Conservation (phyloP, 1,140 invertebrate species). For the Hyles euphorbiae region DNA sequence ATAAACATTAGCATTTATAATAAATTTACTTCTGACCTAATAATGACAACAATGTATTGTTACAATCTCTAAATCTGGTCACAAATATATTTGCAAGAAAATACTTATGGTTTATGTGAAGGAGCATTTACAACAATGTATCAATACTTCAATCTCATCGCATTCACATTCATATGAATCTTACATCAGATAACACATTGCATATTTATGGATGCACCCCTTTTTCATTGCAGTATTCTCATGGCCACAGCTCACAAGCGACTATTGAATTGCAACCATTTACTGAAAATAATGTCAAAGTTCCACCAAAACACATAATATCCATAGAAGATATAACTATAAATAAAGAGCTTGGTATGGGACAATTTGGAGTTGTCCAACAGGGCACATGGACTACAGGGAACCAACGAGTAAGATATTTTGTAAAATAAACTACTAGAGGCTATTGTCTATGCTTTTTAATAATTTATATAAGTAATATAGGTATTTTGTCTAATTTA, state of each 20-base stretch:
- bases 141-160: background rate
- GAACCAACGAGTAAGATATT: conserved; percentile 85
- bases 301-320: conserved; percentile 96
- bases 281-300: conserved; percentile 64
- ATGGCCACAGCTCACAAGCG: conserved; percentile 26
- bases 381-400: conserved; percentile 99
- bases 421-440: background rate
- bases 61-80: too few species aligned
- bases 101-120: background rate
- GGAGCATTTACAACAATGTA: too few species aligned
- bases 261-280: conserved; percentile 41
- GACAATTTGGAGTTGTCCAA: conserved; percentile 98
- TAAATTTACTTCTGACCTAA: too few species aligned
- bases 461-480: too few species aligned
- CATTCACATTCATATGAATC: conserved; percentile 5
- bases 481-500: too few species aligned
- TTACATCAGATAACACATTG: conserved; percentile 2
- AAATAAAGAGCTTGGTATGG: conserved; percentile 95
- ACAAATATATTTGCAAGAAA: background rate
- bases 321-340: conserved; percentile 94
- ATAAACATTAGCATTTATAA: too few species aligned
- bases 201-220: conserved; percentile 1
- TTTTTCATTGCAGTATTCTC: conserved; percentile 37
- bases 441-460: too few species aligned
- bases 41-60: too few species aligned